These are phyloP conservation scores for Stenotaenia linearis DNA, from an alignment of 2,888 invertebrate species.

Conservation along the genomic window DNA sequence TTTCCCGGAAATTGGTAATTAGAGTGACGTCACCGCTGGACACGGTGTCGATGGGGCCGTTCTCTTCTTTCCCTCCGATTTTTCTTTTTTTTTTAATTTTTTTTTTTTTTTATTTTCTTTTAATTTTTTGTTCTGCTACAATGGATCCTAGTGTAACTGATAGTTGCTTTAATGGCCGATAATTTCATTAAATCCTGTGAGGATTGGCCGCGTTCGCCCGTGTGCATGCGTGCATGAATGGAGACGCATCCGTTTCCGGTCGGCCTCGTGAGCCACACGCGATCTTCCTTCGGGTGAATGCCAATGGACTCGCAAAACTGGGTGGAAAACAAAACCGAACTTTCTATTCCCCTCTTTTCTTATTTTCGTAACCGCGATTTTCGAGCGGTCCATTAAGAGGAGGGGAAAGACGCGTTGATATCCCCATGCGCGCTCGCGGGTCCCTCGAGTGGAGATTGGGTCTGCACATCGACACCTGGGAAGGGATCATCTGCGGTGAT, in stretches of 20 bases:
- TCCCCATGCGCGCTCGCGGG: not conserved
- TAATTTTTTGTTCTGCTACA: not conserved
- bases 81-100: not conserved
- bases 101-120: not conserved
- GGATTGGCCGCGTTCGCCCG: slow-evolving; percentile 26
- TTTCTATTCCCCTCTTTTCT: not conserved
- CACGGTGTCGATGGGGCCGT: slow-evolving; percentile 19
- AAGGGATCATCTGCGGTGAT: slow-evolving; percentile 12
- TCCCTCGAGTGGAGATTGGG: not conserved
- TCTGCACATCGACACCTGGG: not conserved
- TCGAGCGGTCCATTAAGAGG: slow-evolving; percentile 34
- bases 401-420: not conserved
- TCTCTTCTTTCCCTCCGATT: not conserved
- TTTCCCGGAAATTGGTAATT: slow-evolving; percentile 14
- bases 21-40: not conserved
- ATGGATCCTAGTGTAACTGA: slow-evolving; percentile 19
- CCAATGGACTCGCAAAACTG: slow-evolving; percentile 17
- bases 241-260: slow-evolving; percentile 26
- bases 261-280: slow-evolving; percentile 24
- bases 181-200: slow-evolving; percentile 26
- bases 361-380: not conserved
- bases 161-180: slow-evolving; percentile 23
- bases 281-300: slow-evolving; percentile 26
- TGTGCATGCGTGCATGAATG: slow-evolving; percentile 26
- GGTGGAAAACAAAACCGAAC: slow-evolving; percentile 19